These are phyloP conservation scores for Hozukius guyotensis DNA, from an alignment of 2,797 vertebrate species.

Conservation along the genomic window DNA sequence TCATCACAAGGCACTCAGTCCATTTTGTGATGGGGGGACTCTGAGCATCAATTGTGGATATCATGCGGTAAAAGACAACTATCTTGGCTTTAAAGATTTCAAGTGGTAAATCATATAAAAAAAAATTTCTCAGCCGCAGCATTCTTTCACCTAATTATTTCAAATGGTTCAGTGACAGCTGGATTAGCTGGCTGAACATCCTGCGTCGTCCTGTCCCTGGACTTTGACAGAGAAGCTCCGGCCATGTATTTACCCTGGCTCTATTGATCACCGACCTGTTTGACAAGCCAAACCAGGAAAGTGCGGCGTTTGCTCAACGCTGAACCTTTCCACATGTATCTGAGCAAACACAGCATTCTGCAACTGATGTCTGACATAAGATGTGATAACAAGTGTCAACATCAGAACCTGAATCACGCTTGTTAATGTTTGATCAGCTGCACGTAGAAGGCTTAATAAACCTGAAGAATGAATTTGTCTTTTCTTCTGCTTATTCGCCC, in stretches of 20 bases:
- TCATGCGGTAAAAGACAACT: neutral
- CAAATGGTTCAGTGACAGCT: conserved; percentile 51
- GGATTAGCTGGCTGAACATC: conserved; percentile 65
- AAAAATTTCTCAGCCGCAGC: conserved; percentile 10
- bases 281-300: conserved; percentile 72
- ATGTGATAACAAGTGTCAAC: conserved; percentile 74
- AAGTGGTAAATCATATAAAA: conserved; percentile 3
- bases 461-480: neutral
- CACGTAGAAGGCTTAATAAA: conserved; percentile 14
- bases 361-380: conserved; percentile 74
- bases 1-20: neutral
- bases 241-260: conserved; percentile 68
- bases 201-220: conserved; percentile 71
- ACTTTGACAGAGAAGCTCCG: conserved; percentile 76
- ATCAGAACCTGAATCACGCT: conserved; percentile 50
- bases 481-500: neutral
- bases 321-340: conserved; percentile 75
- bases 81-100: neutral
- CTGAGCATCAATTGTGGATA: neutral
- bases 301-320: conserved; percentile 70
- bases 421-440: conserved; percentile 71
- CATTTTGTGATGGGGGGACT: neutral
- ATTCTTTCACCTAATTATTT: conserved; percentile 71
- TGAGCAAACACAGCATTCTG: conserved; percentile 72
- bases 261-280: conserved; percentile 75